A percentile compares a stretch with the other conserved stretches of the same genome.
Conservation (phyloP, 2,888 invertebrate species). For the Phengaris arion region DNA sequence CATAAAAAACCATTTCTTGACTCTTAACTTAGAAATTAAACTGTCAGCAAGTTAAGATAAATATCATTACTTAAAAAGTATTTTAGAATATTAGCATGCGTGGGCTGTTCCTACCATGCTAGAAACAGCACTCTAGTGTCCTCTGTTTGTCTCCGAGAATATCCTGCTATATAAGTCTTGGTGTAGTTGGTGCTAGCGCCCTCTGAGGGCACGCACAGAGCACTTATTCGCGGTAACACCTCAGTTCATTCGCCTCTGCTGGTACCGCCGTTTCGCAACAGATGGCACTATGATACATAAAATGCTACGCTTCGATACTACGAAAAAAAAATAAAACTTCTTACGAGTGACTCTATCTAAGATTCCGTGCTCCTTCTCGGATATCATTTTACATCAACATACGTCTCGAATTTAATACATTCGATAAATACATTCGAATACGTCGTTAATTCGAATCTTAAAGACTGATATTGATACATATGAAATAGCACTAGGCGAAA, state of each 20-base stretch:
- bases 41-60: background rate
- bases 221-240: background rate
- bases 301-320: background rate
- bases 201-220: background rate
- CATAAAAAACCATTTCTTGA: background rate
- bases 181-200: background rate
- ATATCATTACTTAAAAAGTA: background rate
- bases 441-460: too few species aligned
- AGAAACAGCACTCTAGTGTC: conserved; percentile 10
- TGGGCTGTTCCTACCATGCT: background rate
- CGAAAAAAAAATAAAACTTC: background rate
- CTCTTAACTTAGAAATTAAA: background rate
- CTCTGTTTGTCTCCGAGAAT: background rate
- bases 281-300: conserved; percentile 3
- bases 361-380: background rate
- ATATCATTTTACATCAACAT: too few species aligned
- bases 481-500: too few species aligned
- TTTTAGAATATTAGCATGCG: background rate
- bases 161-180: background rate
- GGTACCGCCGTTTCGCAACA: background rate
- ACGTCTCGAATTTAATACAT: too few species aligned
- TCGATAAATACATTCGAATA: too few species aligned
- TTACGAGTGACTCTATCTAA: background rate
- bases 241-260: conserved; percentile 6
- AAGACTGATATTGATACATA: too few species aligned